A percentile compares a stretch with the other conserved stretches of the same genome.
phyloP scores from a whole-genome alignment of 2,888 invertebrate species.

The Acleris holmiana region DNA sequence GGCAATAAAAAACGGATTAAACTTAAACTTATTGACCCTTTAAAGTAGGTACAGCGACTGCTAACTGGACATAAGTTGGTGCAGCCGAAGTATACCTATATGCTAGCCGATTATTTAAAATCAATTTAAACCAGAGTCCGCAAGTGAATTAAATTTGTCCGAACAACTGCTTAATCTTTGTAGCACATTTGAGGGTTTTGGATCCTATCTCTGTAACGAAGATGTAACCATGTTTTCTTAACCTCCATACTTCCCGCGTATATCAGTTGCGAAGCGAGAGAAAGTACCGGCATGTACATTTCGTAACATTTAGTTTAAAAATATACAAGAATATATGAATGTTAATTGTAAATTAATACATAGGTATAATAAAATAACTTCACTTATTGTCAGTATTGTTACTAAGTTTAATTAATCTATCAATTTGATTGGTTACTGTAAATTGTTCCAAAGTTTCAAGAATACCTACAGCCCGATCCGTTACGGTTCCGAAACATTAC shows the following conservation, averaged over 20 bases:
- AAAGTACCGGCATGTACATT: slow-evolving; percentile 69
- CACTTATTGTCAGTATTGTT: neutral
- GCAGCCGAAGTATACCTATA: no score
- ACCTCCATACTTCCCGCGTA: slow-evolving; percentile 73
- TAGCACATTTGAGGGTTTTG: slow-evolving; percentile 53
- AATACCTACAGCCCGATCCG: slow-evolving; percentile 7
- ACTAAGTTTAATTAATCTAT: no score
- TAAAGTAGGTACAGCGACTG: no score
- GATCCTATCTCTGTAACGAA: slow-evolving; percentile 58
- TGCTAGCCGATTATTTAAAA: no score
- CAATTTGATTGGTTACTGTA: neutral
- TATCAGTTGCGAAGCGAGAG: slow-evolving; percentile 73
- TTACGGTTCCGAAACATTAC: slow-evolving; percentile 13
- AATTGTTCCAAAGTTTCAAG: neutral
- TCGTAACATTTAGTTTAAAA: slow-evolving; percentile 69
- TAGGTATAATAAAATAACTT: neutral
- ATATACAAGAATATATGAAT: slow-evolving; percentile 61
- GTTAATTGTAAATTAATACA: slow-evolving; percentile 11
- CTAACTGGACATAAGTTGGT: no score
- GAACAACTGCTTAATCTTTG: slow-evolving; percentile 32
- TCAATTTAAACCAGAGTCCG: no score
- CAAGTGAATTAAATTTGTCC: neutral
- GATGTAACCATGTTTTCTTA: slow-evolving; percentile 76
- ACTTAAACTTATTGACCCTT: no score
- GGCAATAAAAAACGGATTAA: no score